phyloP scores from a whole-genome alignment of 2,113 vertebrate species.

The Gavia stellata region DNA sequence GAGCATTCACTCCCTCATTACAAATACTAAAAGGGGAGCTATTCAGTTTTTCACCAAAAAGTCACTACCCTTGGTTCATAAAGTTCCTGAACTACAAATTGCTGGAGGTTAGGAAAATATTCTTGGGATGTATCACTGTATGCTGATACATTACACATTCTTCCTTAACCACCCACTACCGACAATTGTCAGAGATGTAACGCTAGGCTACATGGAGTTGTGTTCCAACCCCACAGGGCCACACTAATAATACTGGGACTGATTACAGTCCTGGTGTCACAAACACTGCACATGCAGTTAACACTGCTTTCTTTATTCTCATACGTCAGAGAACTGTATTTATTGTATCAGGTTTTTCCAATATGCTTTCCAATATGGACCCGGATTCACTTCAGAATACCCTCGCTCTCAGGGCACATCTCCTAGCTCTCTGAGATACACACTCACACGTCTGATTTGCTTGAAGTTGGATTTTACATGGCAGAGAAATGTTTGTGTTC shows the following conservation, averaged over 20 bases:
- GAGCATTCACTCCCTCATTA: not conserved
- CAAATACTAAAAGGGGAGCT: not conserved
- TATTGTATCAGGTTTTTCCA: not conserved
- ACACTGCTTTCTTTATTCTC: not conserved
- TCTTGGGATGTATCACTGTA: not conserved
- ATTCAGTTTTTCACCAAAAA: not conserved
- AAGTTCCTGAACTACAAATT: not conserved
- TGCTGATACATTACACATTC: not conserved
- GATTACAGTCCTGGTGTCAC: not conserved
- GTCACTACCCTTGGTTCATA: not conserved
- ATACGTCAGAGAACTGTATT: not conserved
- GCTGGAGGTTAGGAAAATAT: not conserved
- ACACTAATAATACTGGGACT: not conserved
- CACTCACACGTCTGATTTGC: not conserved
- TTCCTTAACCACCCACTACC: not conserved
- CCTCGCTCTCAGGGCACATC: not conserved
- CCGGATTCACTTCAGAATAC: not conserved
- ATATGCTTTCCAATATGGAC: not conserved
- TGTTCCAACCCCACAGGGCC: not conserved
- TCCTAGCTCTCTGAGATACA: not conserved
- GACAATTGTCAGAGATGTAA: not conserved
- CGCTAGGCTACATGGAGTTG: rapidly evolving
- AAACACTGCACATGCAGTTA: not conserved
- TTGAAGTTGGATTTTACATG: not conserved
- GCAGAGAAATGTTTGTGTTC: not conserved